Conservation (phyloP, 2,797 vertebrate species). For the Clamator glandarius region DNA sequence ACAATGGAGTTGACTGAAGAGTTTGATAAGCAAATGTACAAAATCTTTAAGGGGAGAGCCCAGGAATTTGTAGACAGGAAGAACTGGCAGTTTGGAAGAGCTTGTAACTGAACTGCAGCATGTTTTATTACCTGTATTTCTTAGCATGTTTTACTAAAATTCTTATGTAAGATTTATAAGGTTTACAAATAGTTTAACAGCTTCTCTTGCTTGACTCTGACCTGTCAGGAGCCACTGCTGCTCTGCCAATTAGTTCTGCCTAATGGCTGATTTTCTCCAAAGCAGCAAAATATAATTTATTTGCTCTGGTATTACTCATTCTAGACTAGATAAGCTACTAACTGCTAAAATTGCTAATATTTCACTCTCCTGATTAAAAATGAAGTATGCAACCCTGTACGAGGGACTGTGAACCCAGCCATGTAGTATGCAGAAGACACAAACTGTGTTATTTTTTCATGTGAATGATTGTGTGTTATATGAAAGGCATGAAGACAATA, state of each 20-base stretch:
- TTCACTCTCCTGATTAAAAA: neutral
- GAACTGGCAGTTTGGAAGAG: neutral
- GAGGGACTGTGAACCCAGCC: neutral
- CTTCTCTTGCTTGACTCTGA: neutral
- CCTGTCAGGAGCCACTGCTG: neutral
- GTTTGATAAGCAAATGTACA: slow-evolving; percentile 32
- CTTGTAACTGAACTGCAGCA: neutral
- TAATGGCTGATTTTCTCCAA: neutral
- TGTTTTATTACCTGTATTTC: neutral
- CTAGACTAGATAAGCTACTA: neutral
- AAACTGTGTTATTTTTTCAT: neutral
- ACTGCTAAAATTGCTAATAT: neutral
- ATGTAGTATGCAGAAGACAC: neutral
- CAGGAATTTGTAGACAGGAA: neutral
- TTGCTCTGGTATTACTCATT: neutral
- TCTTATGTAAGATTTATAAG: slow-evolving; percentile 34
- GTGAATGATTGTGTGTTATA: neutral
- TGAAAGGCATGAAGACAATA: neutral
- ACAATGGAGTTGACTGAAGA: neutral
- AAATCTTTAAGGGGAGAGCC: neutral
- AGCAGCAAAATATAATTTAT: neutral
- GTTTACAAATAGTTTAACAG: slow-evolving; percentile 45
- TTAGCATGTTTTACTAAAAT: slow-evolving; percentile 24
- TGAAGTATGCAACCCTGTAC: neutral
- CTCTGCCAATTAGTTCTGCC: slow-evolving; percentile 31